Evolutionary conservation across 2,888 invertebrate genomes (phyloP), one percentile per base, ranked within the genome.

Genomic region (Dicyrtoma fusca): DNA sequence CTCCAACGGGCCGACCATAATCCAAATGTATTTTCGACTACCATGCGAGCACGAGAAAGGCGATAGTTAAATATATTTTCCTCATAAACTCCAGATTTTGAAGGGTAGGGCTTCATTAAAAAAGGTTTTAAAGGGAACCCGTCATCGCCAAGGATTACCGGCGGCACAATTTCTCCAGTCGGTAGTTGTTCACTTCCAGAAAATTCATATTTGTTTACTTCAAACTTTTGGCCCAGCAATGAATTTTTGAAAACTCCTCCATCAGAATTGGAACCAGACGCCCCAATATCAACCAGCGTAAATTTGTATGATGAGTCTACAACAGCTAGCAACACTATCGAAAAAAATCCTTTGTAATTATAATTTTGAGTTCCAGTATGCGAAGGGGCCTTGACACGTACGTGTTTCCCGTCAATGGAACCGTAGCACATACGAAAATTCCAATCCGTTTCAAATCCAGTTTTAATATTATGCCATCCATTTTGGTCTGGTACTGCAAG

Each of bases 321-420:
- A 5, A 72, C 44, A 11, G 72, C 75, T 51, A 76, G 14, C 0
- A 76, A 21, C 4, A 77, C 74, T 4, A 75, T 23, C 1, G 69
- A 69, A 34, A 69, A 76, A 13, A 34, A 71, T 0, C 53, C 63
- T 23, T 81, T 81, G 57, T 80, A 80, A 42, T 79, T 80, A 75
- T 76, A 53, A 74, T 75, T 68, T 64, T 55, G 6, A 0, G 79
- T 77, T 25, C 78, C 79, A 62, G 74, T 62, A 13, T 47, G 42
- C 13, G 57, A 6, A 23, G 81, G 79, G n/a, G 72, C 62, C 19
- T 34, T 57, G n/a, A 80, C 74, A 13, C 68, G 45, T n/a, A 81
- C 70, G 53, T 80, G 77, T 25, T 80, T 81, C 14, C 79, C 79
- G 62, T 80, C 80, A 64, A 81, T 55, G 6, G 75, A 74, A 10